Evolutionary conservation across 2,888 invertebrate species (phyloP).

Genomic region (Zaprionus lineosus): DNA sequence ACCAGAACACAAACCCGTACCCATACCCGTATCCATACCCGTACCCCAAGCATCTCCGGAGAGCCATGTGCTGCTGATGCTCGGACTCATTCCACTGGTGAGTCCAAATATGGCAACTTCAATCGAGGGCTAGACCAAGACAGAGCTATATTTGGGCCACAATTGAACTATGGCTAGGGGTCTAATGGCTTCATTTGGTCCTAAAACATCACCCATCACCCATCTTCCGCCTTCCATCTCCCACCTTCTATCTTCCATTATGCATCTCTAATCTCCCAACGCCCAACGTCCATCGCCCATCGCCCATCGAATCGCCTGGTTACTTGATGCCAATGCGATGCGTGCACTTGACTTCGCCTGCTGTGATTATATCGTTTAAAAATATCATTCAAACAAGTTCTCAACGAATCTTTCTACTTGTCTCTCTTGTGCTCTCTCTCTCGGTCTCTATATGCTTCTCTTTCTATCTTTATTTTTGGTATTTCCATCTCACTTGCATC

Average conservation of each 20-base stretch:
- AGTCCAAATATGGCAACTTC: conserved; percentile 54
- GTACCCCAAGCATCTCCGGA: no score
- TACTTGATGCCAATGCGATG: conserved; percentile 70
- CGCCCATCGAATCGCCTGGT: conserved; percentile 35
- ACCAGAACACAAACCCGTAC: no score
- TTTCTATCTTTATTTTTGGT: not conserved
- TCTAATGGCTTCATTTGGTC: conserved; percentile 71
- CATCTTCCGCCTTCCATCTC: not conserved
- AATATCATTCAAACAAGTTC: conserved; percentile 65
- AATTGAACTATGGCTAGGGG: conserved; percentile 40
- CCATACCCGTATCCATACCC: no score
- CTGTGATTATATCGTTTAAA: conserved; percentile 69
- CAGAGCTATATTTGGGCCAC: conserved; percentile 60
- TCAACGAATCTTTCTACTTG: conserved; percentile 14
- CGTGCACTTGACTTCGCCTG: conserved; percentile 74
- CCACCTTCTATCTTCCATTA: not conserved
- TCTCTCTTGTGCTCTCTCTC: conserved; percentile 4
- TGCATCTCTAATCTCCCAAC: not conserved
- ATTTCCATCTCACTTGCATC: conserved; percentile 34
- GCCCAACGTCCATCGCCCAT: conserved; percentile 1
- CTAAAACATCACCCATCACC: not conserved
- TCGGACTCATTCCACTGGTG: conserved; percentile 7
- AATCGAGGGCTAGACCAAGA: conserved; percentile 23
- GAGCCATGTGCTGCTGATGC: conserved; percentile 42
- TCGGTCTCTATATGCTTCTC: conserved; percentile 14